These are phyloP conservation scores for Microtus montanus DNA, from an alignment of 2,113 vertebrate species.

Conservation along the genomic window DNA sequence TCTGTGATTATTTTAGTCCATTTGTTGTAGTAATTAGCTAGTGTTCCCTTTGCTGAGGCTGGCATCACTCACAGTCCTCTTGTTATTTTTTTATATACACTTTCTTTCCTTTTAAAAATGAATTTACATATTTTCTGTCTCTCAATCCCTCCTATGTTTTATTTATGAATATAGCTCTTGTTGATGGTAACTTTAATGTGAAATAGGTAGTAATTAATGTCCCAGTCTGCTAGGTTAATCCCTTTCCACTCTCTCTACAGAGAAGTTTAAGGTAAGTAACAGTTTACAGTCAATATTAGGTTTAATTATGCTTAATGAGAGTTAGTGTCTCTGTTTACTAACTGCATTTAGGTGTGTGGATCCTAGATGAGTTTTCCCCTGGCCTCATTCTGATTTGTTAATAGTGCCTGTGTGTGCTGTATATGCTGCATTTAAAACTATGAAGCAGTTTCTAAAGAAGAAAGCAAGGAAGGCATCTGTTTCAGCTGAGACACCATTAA, in stretches of 20 bases:
- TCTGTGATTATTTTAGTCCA: slow-evolving; percentile 83
- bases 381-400: slow-evolving; percentile 80
- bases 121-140: slow-evolving; percentile 81
- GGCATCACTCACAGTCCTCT: slow-evolving; percentile 82
- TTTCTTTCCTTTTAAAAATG: slow-evolving; percentile 71
- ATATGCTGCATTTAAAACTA: slow-evolving; percentile 71
- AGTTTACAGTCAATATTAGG: slow-evolving; percentile 87
- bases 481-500: slow-evolving; percentile 73
- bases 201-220: slow-evolving; percentile 87
- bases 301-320: slow-evolving; percentile 89
- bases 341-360: slow-evolving; percentile 84
- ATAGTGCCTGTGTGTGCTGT: slow-evolving; percentile 78
- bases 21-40: slow-evolving; percentile 85
- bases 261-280: slow-evolving; percentile 88
- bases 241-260: slow-evolving; percentile 81
- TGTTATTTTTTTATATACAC: slow-evolving; percentile 79
- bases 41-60: slow-evolving; percentile 83
- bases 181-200: slow-evolving; percentile 85
- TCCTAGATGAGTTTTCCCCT: slow-evolving; percentile 82
- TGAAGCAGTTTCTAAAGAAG: slow-evolving; percentile 79
- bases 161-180: slow-evolving; percentile 88
- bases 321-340: slow-evolving; percentile 85
- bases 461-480: slow-evolving; percentile 80
- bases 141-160: slow-evolving; percentile 85
- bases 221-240: slow-evolving; percentile 85